Base-by-base conservation (phyloP, 2,113 vertebrate species). In the Psittacula cyanocephala region DNA sequence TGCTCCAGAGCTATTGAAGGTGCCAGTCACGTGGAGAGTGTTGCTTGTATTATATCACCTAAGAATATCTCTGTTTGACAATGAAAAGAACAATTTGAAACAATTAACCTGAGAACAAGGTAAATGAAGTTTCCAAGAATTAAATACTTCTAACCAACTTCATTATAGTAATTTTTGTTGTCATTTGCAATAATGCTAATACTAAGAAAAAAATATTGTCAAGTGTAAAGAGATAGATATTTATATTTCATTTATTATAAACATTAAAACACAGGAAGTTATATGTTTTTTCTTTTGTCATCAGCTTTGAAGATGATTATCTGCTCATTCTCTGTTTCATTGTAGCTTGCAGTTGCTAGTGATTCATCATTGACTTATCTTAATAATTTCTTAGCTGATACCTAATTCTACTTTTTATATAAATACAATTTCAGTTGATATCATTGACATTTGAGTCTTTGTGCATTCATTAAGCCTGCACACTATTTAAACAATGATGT, bases 371-470 rank as follows among this genome's bases (percentile, higher is more conserved):
- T 91, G 71, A 94, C 79, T 83, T 22, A 82, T 71, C 55, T 95
- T 72, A 91, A 49, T 74, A 44, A 65, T 83, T 89, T 94, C 88
- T 95, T 88, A 57, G 43, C 70, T 91, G 35, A 90, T 92, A 49
- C 9, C 8, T 86, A 60, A 92, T 86, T 96, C 37, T 86, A 89
- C 35, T 74, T 89, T 68, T 74, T 57, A 92, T 86, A 94, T 46
- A 96, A 96, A 95, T 85, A 92, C n/a, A 97, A 93, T 96, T 98
- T 94, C 72, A 70, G 17, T 91, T 96, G 93, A 91, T 97, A 79
- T 86, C 44, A 86, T 27, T 96, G 89, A 92, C 86, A 93, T 96
- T 96, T 96, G 67, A 96, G 90, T 95, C 53, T 96, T 80, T 90
- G 60, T 93, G 57, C 82, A 89, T 94, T 95, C 79, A 88, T 97